Base-by-base conservation (phyloP, 2,113 vertebrate genomes). In the Suricata suricatta region DNA sequence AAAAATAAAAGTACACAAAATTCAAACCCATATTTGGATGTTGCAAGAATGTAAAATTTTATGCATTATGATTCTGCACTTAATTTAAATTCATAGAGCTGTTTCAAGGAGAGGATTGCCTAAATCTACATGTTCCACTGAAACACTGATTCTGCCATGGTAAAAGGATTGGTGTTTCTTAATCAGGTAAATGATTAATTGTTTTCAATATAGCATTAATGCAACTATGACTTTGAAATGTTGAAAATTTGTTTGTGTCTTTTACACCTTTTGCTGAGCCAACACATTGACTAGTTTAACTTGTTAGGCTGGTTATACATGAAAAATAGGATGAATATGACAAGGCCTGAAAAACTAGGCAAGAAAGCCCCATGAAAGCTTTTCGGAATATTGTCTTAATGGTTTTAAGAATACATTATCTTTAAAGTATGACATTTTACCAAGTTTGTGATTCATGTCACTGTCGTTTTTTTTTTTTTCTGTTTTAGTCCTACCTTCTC, bases 391-490 rank as follows among this genome's bases (percentile, higher is more conserved):
- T 66, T 94, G 9, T 92, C 44, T 88, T 92, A 84, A 87, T 87
- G 90, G 88, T 38, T 92, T 92, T 64, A 84, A 33, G 66, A 95
- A 95, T 35, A n/a, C 23, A 57, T 83, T 92, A 38, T 92, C 31
- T 84, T 66, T 27, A 17, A 84, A 31, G 25, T 69, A 47, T 88
- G 77, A 33, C 63, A 92, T 97, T 88, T 96, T 92, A 72, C 52
- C 54, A 89, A 57, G 31, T 33, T 38, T 96, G 15, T 94, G 88
- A 97, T 38, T 91, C 64, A 80, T 88, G 44, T 72, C 25, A 91
- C 23, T 88, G 63, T 88, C 38, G 38, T 83, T 94, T 35, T 4
- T 7, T 16, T 15, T 77, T 88, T 90, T 94, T 25, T 77, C 69
- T 91, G n/a, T 92, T 82, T 80, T 88, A 79, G 79, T 79, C 79